phyloP scores from a whole-genome alignment of 1,140 invertebrate genomes.

The Archegozetes longisetosus region DNA sequence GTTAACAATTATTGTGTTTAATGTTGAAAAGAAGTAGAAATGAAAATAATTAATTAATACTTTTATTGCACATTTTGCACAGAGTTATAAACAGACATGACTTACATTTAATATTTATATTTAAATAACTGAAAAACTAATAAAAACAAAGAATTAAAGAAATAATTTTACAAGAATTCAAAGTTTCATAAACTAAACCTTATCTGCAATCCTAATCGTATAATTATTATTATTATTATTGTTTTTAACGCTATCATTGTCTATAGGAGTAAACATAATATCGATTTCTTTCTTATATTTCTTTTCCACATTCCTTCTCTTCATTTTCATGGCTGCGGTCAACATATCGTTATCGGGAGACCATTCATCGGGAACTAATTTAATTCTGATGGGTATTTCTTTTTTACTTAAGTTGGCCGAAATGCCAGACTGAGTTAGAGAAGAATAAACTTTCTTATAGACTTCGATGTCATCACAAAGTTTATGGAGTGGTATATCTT shows the following conservation, averaged over 20 bases:
- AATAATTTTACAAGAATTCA: no score
- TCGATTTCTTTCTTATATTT: conserved; percentile 20
- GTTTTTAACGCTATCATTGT: conserved; percentile 3
- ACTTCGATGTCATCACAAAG: conserved; percentile 51
- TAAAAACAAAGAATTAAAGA: no score
- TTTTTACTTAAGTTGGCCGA: conserved; percentile 55
- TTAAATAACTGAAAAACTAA: no score
- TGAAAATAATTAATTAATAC: no score
- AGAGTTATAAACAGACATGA: no score
- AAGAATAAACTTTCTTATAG: conserved; percentile 57
- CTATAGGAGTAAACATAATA: no score
- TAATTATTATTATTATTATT: background rate
- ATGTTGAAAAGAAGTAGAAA: no score
- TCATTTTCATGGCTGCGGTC: conserved; percentile 92
- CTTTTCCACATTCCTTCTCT: conserved; percentile 37
- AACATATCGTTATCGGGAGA: conserved; percentile 88
- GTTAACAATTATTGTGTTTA: no score
- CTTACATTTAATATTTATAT: no score
- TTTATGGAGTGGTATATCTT: conserved; percentile 35
- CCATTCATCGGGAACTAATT: conserved; percentile 76
- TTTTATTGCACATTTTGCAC: no score
- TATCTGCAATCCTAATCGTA: background rate
- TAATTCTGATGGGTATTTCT: conserved; percentile 77
- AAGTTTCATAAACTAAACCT: no score
- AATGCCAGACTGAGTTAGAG: conserved; percentile 56